Conservation (phyloP, 2,113 vertebrate genomes). For the Platichthys stellatus region DNA sequence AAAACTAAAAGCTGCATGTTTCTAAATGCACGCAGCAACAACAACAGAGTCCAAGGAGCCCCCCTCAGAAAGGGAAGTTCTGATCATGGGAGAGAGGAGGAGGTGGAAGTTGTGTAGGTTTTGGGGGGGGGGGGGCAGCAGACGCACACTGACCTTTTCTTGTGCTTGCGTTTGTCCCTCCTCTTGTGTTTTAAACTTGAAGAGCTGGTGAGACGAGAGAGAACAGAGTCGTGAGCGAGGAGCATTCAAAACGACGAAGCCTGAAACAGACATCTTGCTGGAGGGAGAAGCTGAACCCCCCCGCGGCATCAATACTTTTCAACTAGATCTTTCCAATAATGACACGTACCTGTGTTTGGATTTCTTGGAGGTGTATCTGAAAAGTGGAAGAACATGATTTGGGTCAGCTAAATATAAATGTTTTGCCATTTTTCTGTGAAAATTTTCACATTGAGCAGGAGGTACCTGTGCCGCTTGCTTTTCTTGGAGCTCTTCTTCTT, state of each 20-base stretch:
- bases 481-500: slow-evolving; percentile 97
- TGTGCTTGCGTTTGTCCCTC: slow-evolving; percentile 92
- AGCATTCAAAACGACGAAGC: slow-evolving; percentile 18
- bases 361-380: slow-evolving; percentile 92
- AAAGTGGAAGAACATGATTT: slow-evolving; percentile 23
- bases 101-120: not conserved
- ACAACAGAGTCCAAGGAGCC: not conserved
- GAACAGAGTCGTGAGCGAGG: slow-evolving; percentile 48
- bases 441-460: not conserved
- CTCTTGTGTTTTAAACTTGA: slow-evolving; percentile 91
- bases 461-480: slow-evolving; percentile 90
- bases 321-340: not conserved
- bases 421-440: not conserved
- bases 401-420: not conserved
- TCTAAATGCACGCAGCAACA: slow-evolving; percentile 13
- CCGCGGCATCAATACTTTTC: not conserved
- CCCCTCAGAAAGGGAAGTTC: not conserved
- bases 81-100: slow-evolving; percentile 10
- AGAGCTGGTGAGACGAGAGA: slow-evolving; percentile 84
- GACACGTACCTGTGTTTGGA: slow-evolving; percentile 90
- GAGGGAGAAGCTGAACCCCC: slow-evolving; percentile 7
- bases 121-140: not conserved
- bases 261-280: slow-evolving; percentile 20
- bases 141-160: slow-evolving; percentile 91
- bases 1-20: slow-evolving; percentile 31